Percentiles rank a stretch among this genome's conserved stretches.
Evolutionary conservation across 2,888 invertebrate species (phyloP).

Genomic region (Dorcus parallelipipedus): DNA sequence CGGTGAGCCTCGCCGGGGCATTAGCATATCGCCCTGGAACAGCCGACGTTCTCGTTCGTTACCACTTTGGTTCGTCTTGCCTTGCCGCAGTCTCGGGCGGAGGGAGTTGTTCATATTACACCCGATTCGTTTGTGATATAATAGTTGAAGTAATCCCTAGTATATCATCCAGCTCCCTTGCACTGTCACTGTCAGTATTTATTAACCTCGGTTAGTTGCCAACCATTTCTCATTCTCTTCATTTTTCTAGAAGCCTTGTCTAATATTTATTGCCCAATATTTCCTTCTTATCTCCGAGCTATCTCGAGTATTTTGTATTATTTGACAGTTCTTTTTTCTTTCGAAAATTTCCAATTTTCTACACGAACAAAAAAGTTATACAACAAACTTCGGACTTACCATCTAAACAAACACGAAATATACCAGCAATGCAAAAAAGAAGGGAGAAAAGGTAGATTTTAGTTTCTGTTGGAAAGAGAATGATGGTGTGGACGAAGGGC

Average conservation of each 20-base stretch:
- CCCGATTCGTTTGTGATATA: background rate
- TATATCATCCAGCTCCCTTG: constrained; percentile 33
- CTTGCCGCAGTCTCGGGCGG: background rate
- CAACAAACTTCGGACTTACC: too few species aligned
- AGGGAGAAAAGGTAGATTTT: too few species aligned
- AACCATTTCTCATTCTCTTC: constrained; percentile 37
- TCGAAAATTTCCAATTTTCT: too few species aligned
- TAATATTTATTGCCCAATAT: constrained; percentile 28
- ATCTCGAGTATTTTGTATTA: too few species aligned
- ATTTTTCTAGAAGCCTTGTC: constrained; percentile 29
- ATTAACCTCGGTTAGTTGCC: constrained; percentile 34
- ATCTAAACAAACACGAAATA: too few species aligned
- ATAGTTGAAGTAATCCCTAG: constrained; percentile 27
- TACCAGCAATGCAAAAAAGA: too few species aligned
- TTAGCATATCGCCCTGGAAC: background rate
- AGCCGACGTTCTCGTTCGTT: background rate
- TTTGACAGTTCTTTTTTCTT: too few species aligned
- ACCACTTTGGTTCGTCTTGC: too few species aligned
- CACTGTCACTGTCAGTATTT: constrained; percentile 37
- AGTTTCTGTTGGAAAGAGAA: too few species aligned
- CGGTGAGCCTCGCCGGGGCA: background rate
- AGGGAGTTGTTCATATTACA: background rate
- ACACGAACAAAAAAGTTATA: too few species aligned
- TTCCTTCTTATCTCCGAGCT: constrained; percentile 21
- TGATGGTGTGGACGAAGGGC: too few species aligned